Evolutionary conservation across 2,888 invertebrate genomes (phyloP).

Genomic region (Drosophila macrothrix): DNA sequence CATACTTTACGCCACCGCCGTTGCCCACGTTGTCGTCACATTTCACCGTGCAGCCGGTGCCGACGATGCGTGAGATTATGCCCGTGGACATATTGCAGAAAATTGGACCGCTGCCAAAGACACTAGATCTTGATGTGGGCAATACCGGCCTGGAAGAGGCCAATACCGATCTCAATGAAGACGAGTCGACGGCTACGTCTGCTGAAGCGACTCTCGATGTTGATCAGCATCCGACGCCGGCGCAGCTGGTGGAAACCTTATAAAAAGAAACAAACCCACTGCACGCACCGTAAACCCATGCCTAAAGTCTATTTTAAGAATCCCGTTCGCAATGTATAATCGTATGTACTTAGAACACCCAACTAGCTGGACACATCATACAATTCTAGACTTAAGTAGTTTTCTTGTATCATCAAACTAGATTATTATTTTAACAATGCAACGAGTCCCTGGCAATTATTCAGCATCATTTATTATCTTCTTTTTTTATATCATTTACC

Average conservation of each 20-base stretch:
- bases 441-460: conserved; percentile 32
- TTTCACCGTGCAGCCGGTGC: conserved; percentile 57
- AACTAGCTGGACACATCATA: conserved; percentile 45
- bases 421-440: conserved; percentile 31
- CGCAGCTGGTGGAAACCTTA: conserved; percentile 39
- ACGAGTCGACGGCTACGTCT: conserved; percentile 6
- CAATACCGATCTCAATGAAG: conserved; percentile 46
- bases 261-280: neutral
- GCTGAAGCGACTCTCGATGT: conserved; percentile 1
- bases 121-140: conserved; percentile 59
- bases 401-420: conserved; percentile 28
- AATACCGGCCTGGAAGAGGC: conserved; percentile 34
- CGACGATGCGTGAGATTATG: conserved; percentile 67
- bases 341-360: conserved; percentile 35
- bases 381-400: conserved; percentile 41
- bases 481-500: conserved; percentile 9
- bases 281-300: neutral
- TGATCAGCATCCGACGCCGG: conserved; percentile 7
- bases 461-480: neutral
- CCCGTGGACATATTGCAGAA: conserved; percentile 67
- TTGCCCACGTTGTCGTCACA: conserved; percentile 57
- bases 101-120: conserved; percentile 65
- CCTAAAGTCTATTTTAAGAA: conserved; percentile 13
- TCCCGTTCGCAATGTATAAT: conserved; percentile 11
- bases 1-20: conserved; percentile 64